Evolutionary conservation across 2,797 vertebrate species (phyloP), one percentile per base, ranked within the genome.

Genomic region (Sandelia bainsii): DNA sequence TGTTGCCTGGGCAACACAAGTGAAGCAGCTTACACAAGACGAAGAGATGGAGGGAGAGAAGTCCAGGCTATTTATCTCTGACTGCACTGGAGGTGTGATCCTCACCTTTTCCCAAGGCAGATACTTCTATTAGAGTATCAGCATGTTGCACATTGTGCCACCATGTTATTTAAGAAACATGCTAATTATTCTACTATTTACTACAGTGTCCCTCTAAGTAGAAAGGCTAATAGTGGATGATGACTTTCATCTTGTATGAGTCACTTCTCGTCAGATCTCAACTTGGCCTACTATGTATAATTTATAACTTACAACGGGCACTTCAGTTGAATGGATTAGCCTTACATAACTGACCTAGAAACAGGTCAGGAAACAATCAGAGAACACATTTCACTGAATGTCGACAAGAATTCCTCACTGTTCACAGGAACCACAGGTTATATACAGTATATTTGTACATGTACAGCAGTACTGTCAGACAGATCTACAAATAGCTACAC

Each of bases 1-100:
- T 80, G 91, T 91, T 92, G 89, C 89, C 88, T 81, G 80, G 85
- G 80, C 89, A 88, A 90, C 91, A 77, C 16, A 59, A 80, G 74
- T 82, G 71, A 75, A 63, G 62, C 71, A 71, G 85, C 52, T 82
- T 89, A 81, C 56, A 83, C n/a, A 16, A 46, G 80, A 79, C 56
- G 53, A 67, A 57, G 60, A 51, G 53, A 83, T 53, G 14, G 57
- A 70, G 23, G 16, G 34, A 53, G 54, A 67, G 59, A 69, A 25
- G 76, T 62, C 45, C 11, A 45, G 68, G 37, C 48, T 58, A 66
- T 80, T 75, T 54, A 66, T 58, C 29, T 69, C 12, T 12, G 54
- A 58, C 10, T 34, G 25, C 0, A 1, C 25, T 27, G n/a, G 11
- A 73, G 49, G 63, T 73, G 44, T 52, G 27, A 23, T 69, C 50